Evolutionary conservation across 2,888 invertebrate species (phyloP), one percentile per base, ranked within the genome.

Genomic region (Teinopalpus imperialis): DNA sequence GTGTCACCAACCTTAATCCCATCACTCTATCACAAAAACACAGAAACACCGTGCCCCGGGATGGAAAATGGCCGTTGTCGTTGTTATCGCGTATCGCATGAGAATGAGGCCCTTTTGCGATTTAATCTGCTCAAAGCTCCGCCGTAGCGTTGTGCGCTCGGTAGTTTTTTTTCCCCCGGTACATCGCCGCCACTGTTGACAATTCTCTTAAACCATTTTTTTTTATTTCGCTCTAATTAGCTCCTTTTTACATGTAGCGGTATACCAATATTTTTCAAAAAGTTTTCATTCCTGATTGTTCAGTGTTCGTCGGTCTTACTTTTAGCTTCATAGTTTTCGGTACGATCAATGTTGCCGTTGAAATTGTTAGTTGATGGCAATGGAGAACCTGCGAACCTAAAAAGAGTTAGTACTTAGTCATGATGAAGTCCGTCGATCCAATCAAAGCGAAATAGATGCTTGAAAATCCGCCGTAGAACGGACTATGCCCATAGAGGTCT

Each of bases 101-200:
- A 63, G 66, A 71, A 75, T 64, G 66, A 62, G 64, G 60, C 57
- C 61, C 69, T 74, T 39, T 71, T 70, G 65, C 72, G 74, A 79
- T 80, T 66, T 72, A 72, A 81, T 81, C 75, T 72, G 56, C 52
- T 62, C 64, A 65, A 65, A 73, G 69, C 68, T 71, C 56, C 59
- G 52, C 56, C 52, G 56, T 57, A 57, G 45, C 51, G 60, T 57
- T 76, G 66, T 52, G 46, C 40, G 61, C 67, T 68, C 71, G 52
- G 68, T 78, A 67, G 44, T 59, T 66, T 59, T 66, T 70, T 66
- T 59, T 55, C 35, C 43, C 16, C 43, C 16, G 20, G 58, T 57
- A 58, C 49, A 56, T 54, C 49, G 49, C 57, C 50, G 53, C 45
- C 46, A 43, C 51, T 49, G 43, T 56, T 49, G 41, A 39, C 45